Evolutionary conservation across 2,797 vertebrate species (phyloP), one percentile per base, ranked within the genome.

Genomic region (Gobio occitaniae): DNA sequence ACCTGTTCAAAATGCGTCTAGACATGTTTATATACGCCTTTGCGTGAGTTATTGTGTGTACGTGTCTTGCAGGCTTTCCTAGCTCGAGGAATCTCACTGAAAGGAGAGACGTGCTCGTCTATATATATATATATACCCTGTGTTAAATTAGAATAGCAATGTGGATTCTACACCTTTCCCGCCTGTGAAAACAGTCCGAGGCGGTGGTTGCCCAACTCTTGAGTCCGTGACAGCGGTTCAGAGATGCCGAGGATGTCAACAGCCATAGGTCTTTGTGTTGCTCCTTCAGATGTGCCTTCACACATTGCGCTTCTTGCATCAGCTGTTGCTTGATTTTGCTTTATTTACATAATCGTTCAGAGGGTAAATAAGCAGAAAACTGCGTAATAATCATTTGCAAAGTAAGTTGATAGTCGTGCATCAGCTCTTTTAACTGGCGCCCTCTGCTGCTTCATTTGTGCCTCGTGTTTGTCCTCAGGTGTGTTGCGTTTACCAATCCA

Each of bases 271-370:
- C 17, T 48, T 47, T n/a, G 32, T 29, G 80, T 32, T 65, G 69
- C 38, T 75, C 17, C n/a, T 16, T 65, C 61, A 65, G 61, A 65
- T 65, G 61, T 32, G 11, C 10, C 69, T 25, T 50, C 32, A 9
- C 70, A n/a, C 29, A 32, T 36, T 75, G 38, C 56, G 6, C 16
- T 7, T 75, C 82, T 83, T 76, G 82, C 70, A 66, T 83, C 59
- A 83, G 29, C 59, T 41, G 65, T 8, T 76, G 32, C 59, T 83
- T 52, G 29, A 3, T 75, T 66, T 75, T 36, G 52, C 25, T 36
- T 32, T 15, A 82, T 82, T 82, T 82, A 44, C 80, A 63, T 72
- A 48, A 72, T 74, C 47, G 48, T 82, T 61, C 15, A 82, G 16
- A 12, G 2, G 32, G 47, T 61, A 66, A 54, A 75, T 36, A 75